Conservation (phyloP, 2,113 vertebrate genomes). For the Hirundichthys speculiger region DNA sequence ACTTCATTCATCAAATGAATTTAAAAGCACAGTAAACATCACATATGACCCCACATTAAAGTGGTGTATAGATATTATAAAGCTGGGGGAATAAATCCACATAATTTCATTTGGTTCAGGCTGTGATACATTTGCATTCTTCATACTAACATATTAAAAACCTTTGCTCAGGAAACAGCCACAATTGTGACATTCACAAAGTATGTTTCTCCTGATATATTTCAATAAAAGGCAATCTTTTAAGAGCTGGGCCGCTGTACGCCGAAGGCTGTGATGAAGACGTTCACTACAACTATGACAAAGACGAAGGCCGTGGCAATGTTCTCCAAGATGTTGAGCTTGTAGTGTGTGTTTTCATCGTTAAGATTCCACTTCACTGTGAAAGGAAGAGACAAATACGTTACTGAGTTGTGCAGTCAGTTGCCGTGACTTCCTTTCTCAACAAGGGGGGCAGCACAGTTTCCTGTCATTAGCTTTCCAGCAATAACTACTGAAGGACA, state of each 20-base stretch:
- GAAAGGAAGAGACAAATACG: conserved; percentile 9
- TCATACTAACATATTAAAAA: too few species aligned
- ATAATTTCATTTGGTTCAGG: conserved; percentile 12
- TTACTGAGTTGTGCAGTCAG: not conserved
- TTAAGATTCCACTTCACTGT: conserved; percentile 97
- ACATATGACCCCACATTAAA: conserved; percentile 2
- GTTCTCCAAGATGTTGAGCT: conserved; percentile 92
- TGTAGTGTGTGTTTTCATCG: conserved; percentile 86
- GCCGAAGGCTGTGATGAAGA: conserved; percentile 97
- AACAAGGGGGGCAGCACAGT: conserved; percentile 17
- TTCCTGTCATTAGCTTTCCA: conserved; percentile 4
- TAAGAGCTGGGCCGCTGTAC: conserved; percentile 84
- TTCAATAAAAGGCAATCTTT: too few species aligned
- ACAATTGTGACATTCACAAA: too few species aligned
- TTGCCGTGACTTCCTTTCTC: not conserved
- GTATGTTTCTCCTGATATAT: too few species aligned
- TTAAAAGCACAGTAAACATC: conserved; percentile 22
- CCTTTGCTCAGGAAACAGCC: too few species aligned
- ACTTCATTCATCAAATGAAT: not conserved
- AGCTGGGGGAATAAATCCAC: conserved; percentile 1
- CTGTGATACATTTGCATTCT: not conserved
- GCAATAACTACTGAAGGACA: conserved; percentile 11
- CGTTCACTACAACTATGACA: conserved; percentile 93
- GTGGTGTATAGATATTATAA: not conserved
- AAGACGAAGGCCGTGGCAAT: conserved; percentile 91